A percentile compares a stretch with the other conserved stretches of the same genome.
These are phyloP conservation scores for Tetrax tetrax DNA, from an alignment of 2,113 vertebrate genomes.

Conservation along the genomic window DNA sequence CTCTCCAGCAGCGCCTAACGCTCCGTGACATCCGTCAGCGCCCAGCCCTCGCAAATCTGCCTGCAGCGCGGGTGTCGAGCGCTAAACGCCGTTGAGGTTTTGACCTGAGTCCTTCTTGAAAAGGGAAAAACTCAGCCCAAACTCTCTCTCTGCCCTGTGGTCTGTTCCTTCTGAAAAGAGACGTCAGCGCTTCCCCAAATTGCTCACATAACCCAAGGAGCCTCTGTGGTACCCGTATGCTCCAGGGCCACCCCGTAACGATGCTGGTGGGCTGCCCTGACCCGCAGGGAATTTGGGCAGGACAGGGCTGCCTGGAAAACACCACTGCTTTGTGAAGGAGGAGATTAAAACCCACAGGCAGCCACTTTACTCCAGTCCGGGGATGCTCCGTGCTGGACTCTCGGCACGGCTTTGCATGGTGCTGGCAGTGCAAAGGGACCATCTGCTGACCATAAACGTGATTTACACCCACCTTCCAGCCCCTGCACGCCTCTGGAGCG, in stretches of 20 bases:
- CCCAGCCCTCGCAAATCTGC: neutral
- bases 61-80: rapidly evolving
- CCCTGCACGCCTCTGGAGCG: neutral
- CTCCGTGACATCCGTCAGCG: neutral
- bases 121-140: neutral
- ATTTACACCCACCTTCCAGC: neutral
- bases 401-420: rapidly evolving
- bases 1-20: neutral
- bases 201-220: rapidly evolving
- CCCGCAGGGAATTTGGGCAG: neutral
- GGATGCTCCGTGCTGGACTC: rapidly evolving
- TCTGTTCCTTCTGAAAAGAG: neutral
- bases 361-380: rapidly evolving
- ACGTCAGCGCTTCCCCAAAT: rapidly evolving
- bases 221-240: rapidly evolving
- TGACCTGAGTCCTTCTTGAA: neutral
- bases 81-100: neutral
- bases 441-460: rapidly evolving
- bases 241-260: rapidly evolving
- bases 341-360: neutral
- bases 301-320: neutral
- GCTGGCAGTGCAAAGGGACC: neutral
- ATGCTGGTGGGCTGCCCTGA: neutral
- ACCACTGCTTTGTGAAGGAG: neutral
- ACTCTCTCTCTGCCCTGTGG: neutral